A percentile compares a stretch with the other conserved stretches of the same genome.
Conservation (phyloP, 2,113 vertebrate genomes). For the Ondatra zibethicus region DNA sequence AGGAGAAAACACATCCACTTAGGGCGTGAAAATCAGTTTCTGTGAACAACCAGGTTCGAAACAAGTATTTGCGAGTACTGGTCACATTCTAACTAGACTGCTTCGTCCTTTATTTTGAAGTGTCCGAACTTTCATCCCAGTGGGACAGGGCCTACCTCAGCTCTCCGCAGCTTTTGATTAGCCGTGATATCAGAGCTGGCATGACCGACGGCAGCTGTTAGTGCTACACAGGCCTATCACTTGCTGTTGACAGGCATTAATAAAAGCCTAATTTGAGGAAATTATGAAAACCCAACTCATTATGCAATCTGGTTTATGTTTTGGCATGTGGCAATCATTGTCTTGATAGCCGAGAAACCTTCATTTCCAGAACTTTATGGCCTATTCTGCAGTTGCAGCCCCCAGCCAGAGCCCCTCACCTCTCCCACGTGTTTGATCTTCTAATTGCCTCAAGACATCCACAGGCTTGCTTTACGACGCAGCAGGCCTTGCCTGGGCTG, state of each 20-base stretch:
- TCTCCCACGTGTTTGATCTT: slow-evolving; percentile 76
- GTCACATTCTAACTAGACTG: slow-evolving; percentile 67
- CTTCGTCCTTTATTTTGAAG: slow-evolving; percentile 42
- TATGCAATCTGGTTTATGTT: slow-evolving; percentile 90
- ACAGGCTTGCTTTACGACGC: slow-evolving; percentile 72
- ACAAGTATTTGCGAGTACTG: slow-evolving; percentile 1
- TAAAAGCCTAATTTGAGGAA: slow-evolving; percentile 92
- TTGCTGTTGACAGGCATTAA: slow-evolving; percentile 93
- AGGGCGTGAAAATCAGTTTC: slow-evolving; percentile 66
- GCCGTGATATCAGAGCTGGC: slow-evolving; percentile 81
- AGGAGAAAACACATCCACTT: slow-evolving; percentile 17
- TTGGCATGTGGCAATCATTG: slow-evolving; percentile 88
- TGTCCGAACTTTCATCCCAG: slow-evolving; percentile 68
- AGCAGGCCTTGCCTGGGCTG: slow-evolving; percentile 37
- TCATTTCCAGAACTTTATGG: slow-evolving; percentile 82
- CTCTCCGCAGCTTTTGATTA: slow-evolving; percentile 79
- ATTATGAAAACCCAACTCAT: slow-evolving; percentile 90
- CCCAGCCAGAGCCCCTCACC: slow-evolving; percentile 56
- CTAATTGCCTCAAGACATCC: slow-evolving; percentile 79
- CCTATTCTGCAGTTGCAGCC: slow-evolving; percentile 75
- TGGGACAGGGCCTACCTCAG: slow-evolving; percentile 56
- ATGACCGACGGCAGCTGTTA: slow-evolving; percentile 81
- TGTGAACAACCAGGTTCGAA: slow-evolving; percentile 58
- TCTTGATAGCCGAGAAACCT: slow-evolving; percentile 80
- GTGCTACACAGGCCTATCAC: slow-evolving; percentile 87